phyloP scores from a whole-genome alignment of 2,113 vertebrate species.

The Cervus canadensis region DNA sequence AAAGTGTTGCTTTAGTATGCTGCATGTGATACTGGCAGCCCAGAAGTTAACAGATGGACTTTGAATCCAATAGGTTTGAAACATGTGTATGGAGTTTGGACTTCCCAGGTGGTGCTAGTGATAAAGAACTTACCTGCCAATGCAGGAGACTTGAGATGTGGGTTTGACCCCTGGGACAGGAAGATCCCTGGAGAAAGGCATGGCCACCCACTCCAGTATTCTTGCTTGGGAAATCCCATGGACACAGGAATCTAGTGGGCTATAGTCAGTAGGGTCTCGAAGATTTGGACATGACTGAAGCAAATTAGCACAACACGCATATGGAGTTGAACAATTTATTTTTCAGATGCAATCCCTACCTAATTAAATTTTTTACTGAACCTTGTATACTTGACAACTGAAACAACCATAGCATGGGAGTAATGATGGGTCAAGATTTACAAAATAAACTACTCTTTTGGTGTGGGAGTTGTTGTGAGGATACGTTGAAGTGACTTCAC shows the following conservation, averaged over 20 bases:
- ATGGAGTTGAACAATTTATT: slow-evolving; percentile 70
- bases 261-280: background rate
- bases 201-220: background rate
- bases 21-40: slow-evolving; percentile 75
- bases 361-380: slow-evolving; percentile 80
- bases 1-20: slow-evolving; percentile 76
- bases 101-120: background rate
- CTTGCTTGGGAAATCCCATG: background rate
- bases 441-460: slow-evolving; percentile 86
- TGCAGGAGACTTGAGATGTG: background rate
- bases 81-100: slow-evolving; percentile 53
- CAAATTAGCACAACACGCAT: background rate
- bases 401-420: slow-evolving; percentile 78
- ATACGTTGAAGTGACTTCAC: slow-evolving; percentile 85
- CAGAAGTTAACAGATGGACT: slow-evolving; percentile 74
- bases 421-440: slow-evolving; percentile 83
- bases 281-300: background rate
- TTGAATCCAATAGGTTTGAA: slow-evolving; percentile 79
- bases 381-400: slow-evolving; percentile 81
- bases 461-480: slow-evolving; percentile 86
- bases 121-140: background rate
- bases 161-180: background rate
- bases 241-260: background rate
- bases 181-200: background rate
- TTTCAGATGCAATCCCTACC: slow-evolving; percentile 79